A percentile compares a stretch with the other conserved stretches of the same genome.
phyloP scores from a whole-genome alignment of 53 echinoderm and acorn worm species.

The Zoroaster sp. region DNA sequence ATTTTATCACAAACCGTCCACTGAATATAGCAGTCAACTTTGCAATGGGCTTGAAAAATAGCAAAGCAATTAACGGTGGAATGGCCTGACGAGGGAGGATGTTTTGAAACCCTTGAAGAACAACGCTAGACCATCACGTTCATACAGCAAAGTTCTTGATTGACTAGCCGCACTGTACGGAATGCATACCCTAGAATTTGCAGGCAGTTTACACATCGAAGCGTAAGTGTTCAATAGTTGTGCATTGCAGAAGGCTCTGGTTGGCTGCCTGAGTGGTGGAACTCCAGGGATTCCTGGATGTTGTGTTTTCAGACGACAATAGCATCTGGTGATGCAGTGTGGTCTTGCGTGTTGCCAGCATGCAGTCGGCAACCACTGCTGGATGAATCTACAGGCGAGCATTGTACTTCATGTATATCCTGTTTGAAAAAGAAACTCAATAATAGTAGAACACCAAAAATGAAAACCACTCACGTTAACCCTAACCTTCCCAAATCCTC shows the following conservation, averaged over 20 bases:
- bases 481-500: too few species aligned
- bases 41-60: constrained; percentile 50
- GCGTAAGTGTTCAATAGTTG: background rate
- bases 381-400: background rate
- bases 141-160: background rate
- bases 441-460: too few species aligned
- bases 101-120: background rate
- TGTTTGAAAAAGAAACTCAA: too few species aligned
- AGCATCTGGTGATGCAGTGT: background rate
- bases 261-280: background rate
- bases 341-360: background rate
- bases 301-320: background rate
- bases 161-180: too few species aligned
- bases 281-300: background rate
- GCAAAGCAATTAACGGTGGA: constrained; percentile 22
- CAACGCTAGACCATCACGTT: background rate
- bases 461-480: too few species aligned
- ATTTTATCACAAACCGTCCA: constrained; percentile 5
- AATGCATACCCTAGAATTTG: background rate
- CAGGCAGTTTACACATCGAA: background rate
- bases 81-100: background rate
- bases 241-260: background rate
- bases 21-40: constrained; percentile 45
- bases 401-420: too few species aligned
- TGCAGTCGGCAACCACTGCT: background rate